A percentile compares a stretch with the other conserved stretches of the same genome.
Evolutionary conservation across 2,797 vertebrate genomes (phyloP).

Genomic region (Scolopax bukidnonensis): DNA sequence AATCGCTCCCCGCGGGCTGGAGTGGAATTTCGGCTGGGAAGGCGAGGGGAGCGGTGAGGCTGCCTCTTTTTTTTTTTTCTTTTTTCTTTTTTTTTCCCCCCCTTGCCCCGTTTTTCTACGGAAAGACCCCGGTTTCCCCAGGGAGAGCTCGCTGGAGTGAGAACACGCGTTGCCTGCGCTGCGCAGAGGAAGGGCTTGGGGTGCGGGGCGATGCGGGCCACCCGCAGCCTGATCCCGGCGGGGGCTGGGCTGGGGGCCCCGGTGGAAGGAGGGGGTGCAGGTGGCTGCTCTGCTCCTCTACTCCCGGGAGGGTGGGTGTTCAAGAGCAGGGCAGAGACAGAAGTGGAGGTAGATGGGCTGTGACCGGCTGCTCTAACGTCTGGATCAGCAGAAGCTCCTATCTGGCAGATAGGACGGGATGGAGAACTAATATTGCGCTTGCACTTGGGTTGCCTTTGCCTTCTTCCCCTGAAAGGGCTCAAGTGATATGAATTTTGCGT

Average conservation of each 20-base stretch:
- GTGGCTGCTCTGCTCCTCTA: rapidly evolving
- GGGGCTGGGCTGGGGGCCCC: not conserved
- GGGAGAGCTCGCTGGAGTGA: not conserved
- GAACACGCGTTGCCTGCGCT: not conserved
- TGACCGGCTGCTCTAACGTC: not conserved
- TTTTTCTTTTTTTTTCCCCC: too few relatives aligned
- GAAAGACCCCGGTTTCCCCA: not conserved
- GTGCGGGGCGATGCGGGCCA: not conserved
- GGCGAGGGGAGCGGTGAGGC: not conserved
- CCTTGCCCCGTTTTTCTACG: not conserved
- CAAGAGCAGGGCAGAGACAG: not conserved
- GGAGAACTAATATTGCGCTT: not conserved
- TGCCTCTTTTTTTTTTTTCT: not conserved
- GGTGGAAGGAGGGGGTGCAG: not conserved
- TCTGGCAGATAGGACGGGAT: not conserved
- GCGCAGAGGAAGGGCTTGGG: not conserved
- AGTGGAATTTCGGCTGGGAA: not conserved
- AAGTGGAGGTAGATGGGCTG: not conserved
- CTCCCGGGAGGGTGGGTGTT: not conserved
- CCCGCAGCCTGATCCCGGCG: not conserved
- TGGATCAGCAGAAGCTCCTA: not conserved
- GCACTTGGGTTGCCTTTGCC: not conserved
- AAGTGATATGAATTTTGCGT: not conserved
- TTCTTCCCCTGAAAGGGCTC: rapidly evolving
- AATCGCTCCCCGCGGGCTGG: not conserved